These are phyloP conservation scores for Lochmaea capreae DNA, from an alignment of 2,888 invertebrate genomes.

Conservation along the genomic window DNA sequence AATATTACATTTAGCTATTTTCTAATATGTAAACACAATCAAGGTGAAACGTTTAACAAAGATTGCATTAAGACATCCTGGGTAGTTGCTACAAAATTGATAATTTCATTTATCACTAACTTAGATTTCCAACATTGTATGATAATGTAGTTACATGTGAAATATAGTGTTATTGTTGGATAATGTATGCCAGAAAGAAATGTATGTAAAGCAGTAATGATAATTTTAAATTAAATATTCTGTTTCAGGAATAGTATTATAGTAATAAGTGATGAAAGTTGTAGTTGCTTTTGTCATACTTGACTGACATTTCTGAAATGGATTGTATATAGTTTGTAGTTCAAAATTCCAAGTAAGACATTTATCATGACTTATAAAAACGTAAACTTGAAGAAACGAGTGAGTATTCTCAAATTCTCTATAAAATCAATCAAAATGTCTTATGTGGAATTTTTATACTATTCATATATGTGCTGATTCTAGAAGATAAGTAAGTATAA, in stretches of 20 bases:
- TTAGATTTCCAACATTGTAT: conserved; percentile 23
- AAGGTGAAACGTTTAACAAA: neutral
- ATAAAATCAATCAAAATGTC: conserved; percentile 11
- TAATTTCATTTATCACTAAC: conserved; percentile 13
- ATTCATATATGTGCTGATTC: conserved; percentile 29
- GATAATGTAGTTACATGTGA: conserved; percentile 36
- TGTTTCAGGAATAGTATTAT: conserved; percentile 38
- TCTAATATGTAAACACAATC: neutral
- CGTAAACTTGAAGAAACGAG: neutral
- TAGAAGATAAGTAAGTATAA: conserved; percentile 36
- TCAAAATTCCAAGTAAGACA: conserved; percentile 20
- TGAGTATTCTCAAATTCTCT: neutral
- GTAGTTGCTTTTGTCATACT: conserved; percentile 32
- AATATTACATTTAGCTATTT: neutral
- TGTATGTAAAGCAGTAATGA: conserved; percentile 26
- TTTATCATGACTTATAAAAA: conserved; percentile 14
- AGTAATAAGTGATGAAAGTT: conserved; percentile 30
- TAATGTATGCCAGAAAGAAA: conserved; percentile 19
- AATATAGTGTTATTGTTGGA: conserved; percentile 29
- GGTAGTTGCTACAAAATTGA: conserved; percentile 21
- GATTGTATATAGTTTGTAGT: conserved; percentile 30
- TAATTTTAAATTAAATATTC: conserved; percentile 18
- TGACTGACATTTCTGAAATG: conserved; percentile 38
- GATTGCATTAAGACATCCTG: neutral
- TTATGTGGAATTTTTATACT: conserved; percentile 23